Evolutionary conservation across 2,888 invertebrate genomes (phyloP).

Genomic region (Lacanobia wlatinum): DNA sequence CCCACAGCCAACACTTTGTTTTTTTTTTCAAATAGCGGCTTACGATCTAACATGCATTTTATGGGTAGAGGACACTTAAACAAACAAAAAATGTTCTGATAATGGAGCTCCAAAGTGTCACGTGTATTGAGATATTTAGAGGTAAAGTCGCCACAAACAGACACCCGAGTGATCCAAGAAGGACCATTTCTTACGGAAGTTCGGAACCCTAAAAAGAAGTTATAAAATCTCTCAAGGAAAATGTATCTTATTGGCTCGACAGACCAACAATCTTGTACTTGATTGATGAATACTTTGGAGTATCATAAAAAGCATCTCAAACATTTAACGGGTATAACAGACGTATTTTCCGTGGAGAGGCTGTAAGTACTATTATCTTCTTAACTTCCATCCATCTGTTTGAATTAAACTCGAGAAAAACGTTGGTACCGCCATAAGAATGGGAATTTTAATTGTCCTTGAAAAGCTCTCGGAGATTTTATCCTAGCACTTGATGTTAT

Average conservation of each 20-base stretch:
- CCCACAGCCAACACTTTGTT: too few relatives aligned
- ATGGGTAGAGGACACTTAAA: too few relatives aligned
- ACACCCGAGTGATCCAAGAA: too few relatives aligned
- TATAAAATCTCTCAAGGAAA: neutral
- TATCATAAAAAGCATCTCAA: slow-evolving; percentile 31
- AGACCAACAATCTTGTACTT: neutral
- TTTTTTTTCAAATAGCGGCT: too few relatives aligned
- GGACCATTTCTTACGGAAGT: too few relatives aligned
- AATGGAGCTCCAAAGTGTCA: too few relatives aligned
- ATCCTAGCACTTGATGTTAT: slow-evolving; percentile 7
- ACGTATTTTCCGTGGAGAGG: slow-evolving; percentile 5
- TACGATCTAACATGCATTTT: too few relatives aligned
- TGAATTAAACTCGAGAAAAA: slow-evolving; percentile 30
- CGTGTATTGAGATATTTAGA: too few relatives aligned
- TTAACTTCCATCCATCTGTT: slow-evolving; percentile 28
- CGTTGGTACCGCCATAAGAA: slow-evolving; percentile 25
- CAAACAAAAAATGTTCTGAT: too few relatives aligned
- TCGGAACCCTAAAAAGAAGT: too few relatives aligned
- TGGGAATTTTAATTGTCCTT: slow-evolving; percentile 22
- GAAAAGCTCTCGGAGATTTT: slow-evolving; percentile 5
- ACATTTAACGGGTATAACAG: slow-evolving; percentile 25
- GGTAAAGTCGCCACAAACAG: too few relatives aligned
- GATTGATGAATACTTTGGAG: slow-evolving; percentile 45
- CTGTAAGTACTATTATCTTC: slow-evolving; percentile 30
- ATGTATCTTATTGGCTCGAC: neutral